These are phyloP conservation scores for Scaptomyza polygonia DNA, from an alignment of 2,888 invertebrate species.

Conservation along the genomic window DNA sequence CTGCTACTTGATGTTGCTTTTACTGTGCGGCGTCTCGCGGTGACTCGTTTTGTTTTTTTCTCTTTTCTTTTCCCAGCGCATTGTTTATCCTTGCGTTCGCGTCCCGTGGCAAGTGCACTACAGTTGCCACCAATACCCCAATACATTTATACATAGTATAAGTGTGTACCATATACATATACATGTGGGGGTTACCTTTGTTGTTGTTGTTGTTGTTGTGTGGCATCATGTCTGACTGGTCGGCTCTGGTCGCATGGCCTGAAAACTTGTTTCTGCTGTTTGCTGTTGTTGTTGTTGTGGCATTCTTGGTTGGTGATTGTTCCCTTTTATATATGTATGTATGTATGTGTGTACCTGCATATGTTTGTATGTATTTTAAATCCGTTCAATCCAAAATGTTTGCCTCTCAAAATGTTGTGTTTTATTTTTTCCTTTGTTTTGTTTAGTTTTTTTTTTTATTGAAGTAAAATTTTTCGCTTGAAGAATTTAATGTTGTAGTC, in stretches of 20 bases:
- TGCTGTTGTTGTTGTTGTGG: constrained; percentile 63
- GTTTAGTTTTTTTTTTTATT: constrained; percentile 61
- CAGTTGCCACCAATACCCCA: constrained; percentile 46
- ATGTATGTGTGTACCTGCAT: not conserved
- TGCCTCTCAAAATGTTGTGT: constrained; percentile 34
- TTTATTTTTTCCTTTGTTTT: constrained; percentile 20
- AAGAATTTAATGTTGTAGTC: constrained; percentile 70
- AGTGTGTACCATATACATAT: constrained; percentile 12
- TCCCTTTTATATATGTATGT: constrained; percentile 19
- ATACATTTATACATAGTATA: not conserved
- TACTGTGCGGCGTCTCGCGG: constrained; percentile 27
- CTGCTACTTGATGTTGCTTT: not conserved
- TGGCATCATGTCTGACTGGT: constrained; percentile 70
- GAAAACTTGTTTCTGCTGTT: constrained; percentile 66
- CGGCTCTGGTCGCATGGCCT: constrained; percentile 73
- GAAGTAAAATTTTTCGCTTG: constrained; percentile 79
- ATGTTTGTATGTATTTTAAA: not conserved
- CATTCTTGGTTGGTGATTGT: constrained; percentile 75
- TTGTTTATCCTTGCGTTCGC: constrained; percentile 46
- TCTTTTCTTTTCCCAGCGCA: constrained; percentile 27
- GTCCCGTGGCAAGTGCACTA: constrained; percentile 52
- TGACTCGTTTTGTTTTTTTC: constrained; percentile 37
- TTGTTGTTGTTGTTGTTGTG: constrained; percentile 50
- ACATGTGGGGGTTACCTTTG: constrained; percentile 68
- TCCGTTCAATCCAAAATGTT: constrained; percentile 2